Evolutionary conservation across 92 coral and sea anemone genomes (phyloP).

Genomic region (Heliopora coerulea): DNA sequence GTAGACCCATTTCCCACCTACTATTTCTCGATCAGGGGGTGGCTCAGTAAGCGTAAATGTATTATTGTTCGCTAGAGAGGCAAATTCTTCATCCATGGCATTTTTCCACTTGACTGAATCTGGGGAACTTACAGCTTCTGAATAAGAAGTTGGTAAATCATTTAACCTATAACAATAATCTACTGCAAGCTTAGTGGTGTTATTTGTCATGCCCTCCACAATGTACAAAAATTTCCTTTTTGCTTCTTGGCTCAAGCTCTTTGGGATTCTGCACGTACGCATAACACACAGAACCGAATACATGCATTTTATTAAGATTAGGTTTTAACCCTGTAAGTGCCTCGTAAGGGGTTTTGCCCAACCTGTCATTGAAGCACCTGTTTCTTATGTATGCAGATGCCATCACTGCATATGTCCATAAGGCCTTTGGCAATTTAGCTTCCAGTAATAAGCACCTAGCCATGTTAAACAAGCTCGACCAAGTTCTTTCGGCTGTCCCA

Average conservation of each 20-base stretch:
- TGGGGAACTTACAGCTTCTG: slow-evolving; percentile 50
- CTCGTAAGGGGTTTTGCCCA: slow-evolving; percentile 49
- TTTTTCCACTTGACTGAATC: slow-evolving; percentile 55
- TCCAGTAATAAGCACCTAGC: slow-evolving; percentile 42
- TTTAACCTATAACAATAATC: slow-evolving; percentile 45
- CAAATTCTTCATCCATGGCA: slow-evolving; percentile 54
- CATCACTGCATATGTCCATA: slow-evolving; percentile 46
- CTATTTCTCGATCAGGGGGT: slow-evolving; percentile 56
- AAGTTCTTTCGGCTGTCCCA: slow-evolving; percentile 51
- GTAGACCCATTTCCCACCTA: slow-evolving; percentile 60
- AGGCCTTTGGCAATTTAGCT: slow-evolving; percentile 21
- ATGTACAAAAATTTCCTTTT: no score
- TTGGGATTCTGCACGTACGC: slow-evolving; percentile 48
- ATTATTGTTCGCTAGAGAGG: slow-evolving; percentile 46
- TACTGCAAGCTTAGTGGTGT: slow-evolving; percentile 50
- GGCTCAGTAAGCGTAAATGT: slow-evolving; percentile 52
- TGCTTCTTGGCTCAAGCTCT: slow-evolving; percentile 41
- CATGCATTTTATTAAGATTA: slow-evolving; percentile 43
- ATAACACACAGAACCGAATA: slow-evolving; percentile 43
- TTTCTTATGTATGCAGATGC: no score
- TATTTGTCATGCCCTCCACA: slow-evolving; percentile 36
- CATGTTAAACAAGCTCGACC: no score
- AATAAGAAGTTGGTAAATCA: slow-evolving; percentile 42
- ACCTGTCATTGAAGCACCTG: no score
- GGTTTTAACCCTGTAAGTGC: no score